phyloP scores from a whole-genome alignment of 2,888 invertebrate genomes.

The Phyto melanocephala region DNA sequence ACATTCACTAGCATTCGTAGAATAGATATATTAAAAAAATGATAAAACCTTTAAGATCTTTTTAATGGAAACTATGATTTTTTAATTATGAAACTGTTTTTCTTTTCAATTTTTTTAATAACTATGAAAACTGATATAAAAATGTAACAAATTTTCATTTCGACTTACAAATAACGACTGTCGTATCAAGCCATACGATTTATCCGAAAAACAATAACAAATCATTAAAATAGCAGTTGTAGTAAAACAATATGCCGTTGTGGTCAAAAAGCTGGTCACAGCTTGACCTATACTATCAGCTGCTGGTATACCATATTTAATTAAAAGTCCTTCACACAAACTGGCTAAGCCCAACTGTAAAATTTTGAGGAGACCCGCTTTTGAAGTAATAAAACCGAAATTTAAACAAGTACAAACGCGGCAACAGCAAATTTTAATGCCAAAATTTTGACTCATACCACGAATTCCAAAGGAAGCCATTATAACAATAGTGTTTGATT shows the following conservation, averaged over 20 bases:
- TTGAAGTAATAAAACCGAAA: conserved; percentile 85
- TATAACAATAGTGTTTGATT: neutral
- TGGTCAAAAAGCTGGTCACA: conserved; percentile 89
- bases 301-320: conserved; percentile 88
- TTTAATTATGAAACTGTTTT: too few relatives aligned
- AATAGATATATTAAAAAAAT: too few relatives aligned
- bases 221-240: conserved; percentile 86
- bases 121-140: too few relatives aligned
- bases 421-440: conserved; percentile 86
- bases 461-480: conserved; percentile 76
- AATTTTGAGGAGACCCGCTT: conserved; percentile 87
- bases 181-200: conserved; percentile 86
- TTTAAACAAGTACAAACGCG: conserved; percentile 89
- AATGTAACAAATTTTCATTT: too few relatives aligned
- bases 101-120: too few relatives aligned
- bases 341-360: conserved; percentile 87
- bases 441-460: conserved; percentile 76
- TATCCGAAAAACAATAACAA: conserved; percentile 89
- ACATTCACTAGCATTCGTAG: too few relatives aligned
- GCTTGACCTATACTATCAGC: conserved; percentile 87
- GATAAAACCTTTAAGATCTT: too few relatives aligned
- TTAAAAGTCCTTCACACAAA: conserved; percentile 89
- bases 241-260: conserved; percentile 88
- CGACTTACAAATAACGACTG: conserved; percentile 90
- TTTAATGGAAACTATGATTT: too few relatives aligned